Percentiles rank a stretch among this genome's conserved stretches.
Conservation (phyloP, 2,888 invertebrate species). For the Mechanitis messenoides region DNA sequence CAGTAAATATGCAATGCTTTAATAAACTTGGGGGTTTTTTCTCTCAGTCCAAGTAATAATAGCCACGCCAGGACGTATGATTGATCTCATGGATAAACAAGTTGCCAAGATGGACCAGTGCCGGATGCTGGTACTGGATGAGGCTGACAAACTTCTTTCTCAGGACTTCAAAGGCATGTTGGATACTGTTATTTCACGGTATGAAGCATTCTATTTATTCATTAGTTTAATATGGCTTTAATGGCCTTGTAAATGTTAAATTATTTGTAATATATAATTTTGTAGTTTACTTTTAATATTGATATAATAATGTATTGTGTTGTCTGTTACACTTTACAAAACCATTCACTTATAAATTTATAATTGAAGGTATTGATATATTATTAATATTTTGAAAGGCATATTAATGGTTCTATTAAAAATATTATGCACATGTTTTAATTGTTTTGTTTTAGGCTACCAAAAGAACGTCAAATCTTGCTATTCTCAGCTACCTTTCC, state of each 20-base stretch:
- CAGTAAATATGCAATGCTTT: background rate
- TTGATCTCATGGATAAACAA: constrained; percentile 99
- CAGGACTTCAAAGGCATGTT: constrained; percentile 99
- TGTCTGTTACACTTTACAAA: too few species aligned
- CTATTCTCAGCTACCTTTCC: constrained; percentile 99
- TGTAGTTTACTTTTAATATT: too few species aligned
- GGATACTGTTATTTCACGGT: constrained; percentile 92
- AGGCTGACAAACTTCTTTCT: constrained; percentile 98
- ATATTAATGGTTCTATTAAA: too few species aligned
- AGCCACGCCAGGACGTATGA: constrained; percentile 99
- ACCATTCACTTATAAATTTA: too few species aligned
- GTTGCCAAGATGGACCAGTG: constrained; percentile 96
- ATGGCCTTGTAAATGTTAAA: background rate
- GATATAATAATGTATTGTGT: too few species aligned
- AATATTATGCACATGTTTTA: too few species aligned
- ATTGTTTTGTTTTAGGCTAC: constrained; percentile 79
- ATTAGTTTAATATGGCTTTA: too few species aligned
- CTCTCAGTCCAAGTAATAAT: constrained; percentile 95
- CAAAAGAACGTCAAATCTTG: constrained; percentile 96
- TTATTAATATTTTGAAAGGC: too few species aligned
- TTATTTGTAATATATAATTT: background rate
- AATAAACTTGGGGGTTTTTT: background rate
- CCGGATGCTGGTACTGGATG: constrained; percentile 97
- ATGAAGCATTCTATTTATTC: constrained; percentile 13
- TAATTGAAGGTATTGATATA: too few species aligned